phyloP scores from a whole-genome alignment of 2,888 invertebrate species.

The Leptinotarsa peninsularis region DNA sequence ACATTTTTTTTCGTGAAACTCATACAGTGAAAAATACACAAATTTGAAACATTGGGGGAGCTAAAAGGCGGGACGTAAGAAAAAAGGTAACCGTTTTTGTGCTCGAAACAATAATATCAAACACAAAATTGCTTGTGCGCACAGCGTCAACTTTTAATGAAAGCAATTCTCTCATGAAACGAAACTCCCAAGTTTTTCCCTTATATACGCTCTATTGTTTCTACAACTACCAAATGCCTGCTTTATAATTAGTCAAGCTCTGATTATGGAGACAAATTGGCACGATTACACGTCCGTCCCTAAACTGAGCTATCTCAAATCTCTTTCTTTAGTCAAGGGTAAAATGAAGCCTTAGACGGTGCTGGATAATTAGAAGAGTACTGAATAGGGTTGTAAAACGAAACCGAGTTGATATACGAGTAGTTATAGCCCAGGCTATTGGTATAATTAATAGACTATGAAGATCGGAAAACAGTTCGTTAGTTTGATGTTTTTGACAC shows the following conservation, averaged over 20 bases:
- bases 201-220: background rate
- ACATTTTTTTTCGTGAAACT: too few species aligned
- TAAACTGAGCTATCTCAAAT: conserved; percentile 10
- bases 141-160: background rate
- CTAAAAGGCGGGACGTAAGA: too few species aligned
- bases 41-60: too few species aligned
- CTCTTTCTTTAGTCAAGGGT: conserved; percentile 10
- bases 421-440: conserved; percentile 3
- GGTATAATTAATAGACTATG: background rate
- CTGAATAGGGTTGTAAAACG: conserved; percentile 22
- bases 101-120: too few species aligned
- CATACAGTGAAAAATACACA: too few species aligned
- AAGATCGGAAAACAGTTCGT: too few species aligned
- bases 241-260: conserved; percentile 19
- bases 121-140: too few species aligned
- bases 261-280: conserved; percentile 22
- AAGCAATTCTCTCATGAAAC: background rate
- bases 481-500: too few species aligned
- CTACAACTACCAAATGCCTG: background rate
- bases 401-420: conserved; percentile 14
- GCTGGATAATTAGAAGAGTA: conserved; percentile 16
- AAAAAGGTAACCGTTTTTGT: too few species aligned
- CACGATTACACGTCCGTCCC: conserved; percentile 7
- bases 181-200: background rate
- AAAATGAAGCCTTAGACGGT: conserved; percentile 23